Evolutionary conservation across 2,113 vertebrate genomes (phyloP).

Genomic region (Pomatorhinus ruficollis): DNA sequence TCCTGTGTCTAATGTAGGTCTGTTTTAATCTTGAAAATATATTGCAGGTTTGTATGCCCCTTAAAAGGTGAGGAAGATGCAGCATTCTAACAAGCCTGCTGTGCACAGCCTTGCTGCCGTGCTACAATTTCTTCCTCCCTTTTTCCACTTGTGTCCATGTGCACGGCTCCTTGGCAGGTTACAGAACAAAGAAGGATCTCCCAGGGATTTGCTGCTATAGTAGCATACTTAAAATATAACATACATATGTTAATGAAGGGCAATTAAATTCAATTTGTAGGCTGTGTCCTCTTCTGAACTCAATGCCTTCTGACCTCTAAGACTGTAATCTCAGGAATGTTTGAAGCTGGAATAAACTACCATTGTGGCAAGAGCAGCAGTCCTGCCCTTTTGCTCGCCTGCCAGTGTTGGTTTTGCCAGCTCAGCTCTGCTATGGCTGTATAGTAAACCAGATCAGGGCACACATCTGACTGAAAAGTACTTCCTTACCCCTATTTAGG

Average conservation of each 20-base stretch:
- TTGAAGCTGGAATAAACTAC: not conserved
- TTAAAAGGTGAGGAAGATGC: not conserved
- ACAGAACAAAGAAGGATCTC: not conserved
- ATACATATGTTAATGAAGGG: not conserved
- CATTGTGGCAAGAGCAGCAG: constrained; percentile 1
- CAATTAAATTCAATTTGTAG: not conserved
- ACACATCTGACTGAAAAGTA: not conserved
- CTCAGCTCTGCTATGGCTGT: not conserved
- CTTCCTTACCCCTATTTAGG: not conserved
- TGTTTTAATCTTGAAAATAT: not conserved
- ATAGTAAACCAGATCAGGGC: not conserved
- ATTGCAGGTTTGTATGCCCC: not conserved
- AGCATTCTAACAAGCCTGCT: not conserved
- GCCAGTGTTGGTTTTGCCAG: not conserved
- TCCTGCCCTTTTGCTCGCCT: not conserved
- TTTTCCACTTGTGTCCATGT: not conserved
- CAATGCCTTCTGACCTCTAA: not conserved
- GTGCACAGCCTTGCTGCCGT: not conserved
- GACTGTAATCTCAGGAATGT: constrained; percentile 1
- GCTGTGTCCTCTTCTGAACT: not conserved
- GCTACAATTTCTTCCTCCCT: rapidly evolving
- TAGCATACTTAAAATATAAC: not conserved
- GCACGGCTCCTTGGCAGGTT: not conserved
- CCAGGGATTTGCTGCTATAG: not conserved
- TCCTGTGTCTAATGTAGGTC: not conserved